phyloP scores from a whole-genome alignment of 2,888 invertebrate genomes.

The Thelaira solivaga region DNA sequence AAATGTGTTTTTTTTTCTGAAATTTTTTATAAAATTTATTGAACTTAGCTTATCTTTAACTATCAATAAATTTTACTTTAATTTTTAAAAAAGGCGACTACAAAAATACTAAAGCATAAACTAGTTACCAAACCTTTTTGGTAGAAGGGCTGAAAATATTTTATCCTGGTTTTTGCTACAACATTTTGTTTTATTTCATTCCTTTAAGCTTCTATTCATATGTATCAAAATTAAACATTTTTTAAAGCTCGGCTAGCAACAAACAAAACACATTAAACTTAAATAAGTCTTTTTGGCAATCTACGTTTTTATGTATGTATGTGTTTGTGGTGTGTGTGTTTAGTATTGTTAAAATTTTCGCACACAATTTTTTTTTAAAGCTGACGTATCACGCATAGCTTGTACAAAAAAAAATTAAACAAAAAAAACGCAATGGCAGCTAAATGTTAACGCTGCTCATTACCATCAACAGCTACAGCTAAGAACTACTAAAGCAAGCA shows the following conservation, averaged over 20 bases:
- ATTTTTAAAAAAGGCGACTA: too few relatives aligned
- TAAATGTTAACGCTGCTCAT: constrained; percentile 4
- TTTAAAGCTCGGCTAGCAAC: constrained; percentile 24
- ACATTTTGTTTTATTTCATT: neutral
- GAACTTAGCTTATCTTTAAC: too few relatives aligned
- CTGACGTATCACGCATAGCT: too few relatives aligned
- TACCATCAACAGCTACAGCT: neutral
- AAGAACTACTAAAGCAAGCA: constrained; percentile 13
- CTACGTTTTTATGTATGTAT: neutral
- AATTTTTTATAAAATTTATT: too few relatives aligned
- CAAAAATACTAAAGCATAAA: too few relatives aligned
- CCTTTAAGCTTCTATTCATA: neutral
- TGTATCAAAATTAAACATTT: neutral
- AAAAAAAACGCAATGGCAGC: neutral
- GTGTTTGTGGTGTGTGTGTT: neutral
- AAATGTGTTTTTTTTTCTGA: too few relatives aligned
- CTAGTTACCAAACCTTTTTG: too few relatives aligned
- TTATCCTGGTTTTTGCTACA: neutral
- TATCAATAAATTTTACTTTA: too few relatives aligned
- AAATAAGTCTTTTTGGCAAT: constrained; percentile 18
- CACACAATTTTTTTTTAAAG: constrained; percentile 18
- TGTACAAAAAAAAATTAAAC: too few relatives aligned
- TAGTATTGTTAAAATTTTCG: neutral
- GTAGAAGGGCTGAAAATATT: too few relatives aligned
- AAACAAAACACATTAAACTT: constrained; percentile 9